phyloP scores from a whole-genome alignment of 2,888 invertebrate species.

The Zootermopsis nevadensis region DNA sequence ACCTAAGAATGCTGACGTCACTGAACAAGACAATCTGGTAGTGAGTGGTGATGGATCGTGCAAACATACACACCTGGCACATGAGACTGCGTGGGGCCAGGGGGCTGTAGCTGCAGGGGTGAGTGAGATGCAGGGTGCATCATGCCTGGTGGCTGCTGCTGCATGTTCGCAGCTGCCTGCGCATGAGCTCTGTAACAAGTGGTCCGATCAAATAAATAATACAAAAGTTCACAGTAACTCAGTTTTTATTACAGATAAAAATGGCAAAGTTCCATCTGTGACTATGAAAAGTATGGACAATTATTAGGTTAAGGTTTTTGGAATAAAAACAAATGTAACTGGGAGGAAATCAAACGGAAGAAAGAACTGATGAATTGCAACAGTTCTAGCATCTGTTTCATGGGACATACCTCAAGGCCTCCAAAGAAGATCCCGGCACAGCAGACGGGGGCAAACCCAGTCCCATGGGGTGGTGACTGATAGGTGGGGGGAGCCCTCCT shows the following conservation, averaged over 20 bases:
- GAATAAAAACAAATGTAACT: too few species aligned
- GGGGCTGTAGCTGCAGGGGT: slow-evolving; percentile 51
- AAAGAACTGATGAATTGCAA: too few species aligned
- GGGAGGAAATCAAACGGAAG: too few species aligned
- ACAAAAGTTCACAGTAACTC: too few species aligned
- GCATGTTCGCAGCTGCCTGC: slow-evolving; percentile 72
- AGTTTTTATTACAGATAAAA: too few species aligned
- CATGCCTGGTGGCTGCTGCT: slow-evolving; percentile 52
- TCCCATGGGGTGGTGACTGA: slow-evolving; percentile 67
- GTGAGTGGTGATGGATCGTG: too few species aligned
- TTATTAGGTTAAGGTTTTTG: too few species aligned
- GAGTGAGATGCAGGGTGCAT: slow-evolving; percentile 50
- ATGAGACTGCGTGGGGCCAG: slow-evolving; percentile 38
- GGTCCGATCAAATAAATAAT: too few species aligned
- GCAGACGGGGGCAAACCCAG: slow-evolving; percentile 55
- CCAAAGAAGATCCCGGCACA: slow-evolving; percentile 73
- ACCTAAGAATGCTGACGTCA: too few species aligned
- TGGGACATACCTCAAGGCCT: slow-evolving; percentile 68
- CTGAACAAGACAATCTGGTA: too few species aligned
- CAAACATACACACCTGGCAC: not conserved
- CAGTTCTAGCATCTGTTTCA: not conserved
- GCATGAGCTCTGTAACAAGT: slow-evolving; percentile 71
- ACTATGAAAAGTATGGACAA: too few species aligned
- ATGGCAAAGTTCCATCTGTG: too few species aligned
- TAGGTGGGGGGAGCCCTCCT: slow-evolving; percentile 66